These are phyloP conservation scores for Acanthurus leucopareius DNA, from an alignment of 2,797 vertebrate species.

Conservation along the genomic window DNA sequence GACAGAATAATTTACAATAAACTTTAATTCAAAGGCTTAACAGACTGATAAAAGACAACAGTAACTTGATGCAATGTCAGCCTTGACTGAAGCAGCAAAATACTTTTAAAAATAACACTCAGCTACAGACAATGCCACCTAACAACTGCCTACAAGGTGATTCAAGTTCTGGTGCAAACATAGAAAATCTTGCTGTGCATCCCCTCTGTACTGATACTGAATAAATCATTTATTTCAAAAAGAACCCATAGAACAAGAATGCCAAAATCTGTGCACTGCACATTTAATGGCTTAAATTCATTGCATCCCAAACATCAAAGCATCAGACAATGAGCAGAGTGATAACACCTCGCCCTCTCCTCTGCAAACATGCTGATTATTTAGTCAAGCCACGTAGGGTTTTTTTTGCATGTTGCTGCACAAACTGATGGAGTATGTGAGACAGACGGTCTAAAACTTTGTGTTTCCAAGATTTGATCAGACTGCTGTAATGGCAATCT, in stretches of 20 bases:
- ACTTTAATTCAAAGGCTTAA: background rate
- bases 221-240: background rate
- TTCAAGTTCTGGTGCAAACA: background rate
- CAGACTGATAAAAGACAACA: background rate
- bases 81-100: background rate
- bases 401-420: background rate
- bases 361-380: constrained; percentile 8
- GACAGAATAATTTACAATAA: background rate
- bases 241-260: background rate
- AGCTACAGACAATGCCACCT: background rate
- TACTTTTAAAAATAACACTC: background rate
- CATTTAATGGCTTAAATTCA: background rate
- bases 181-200: background rate
- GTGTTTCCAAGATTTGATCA: constrained; percentile 33
- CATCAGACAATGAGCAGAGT: constrained; percentile 12
- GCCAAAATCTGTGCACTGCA: background rate
- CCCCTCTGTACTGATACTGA: background rate
- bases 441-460: constrained; percentile 5
- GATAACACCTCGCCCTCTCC: background rate
- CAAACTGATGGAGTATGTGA: background rate
- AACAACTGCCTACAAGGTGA: constrained; percentile 1
- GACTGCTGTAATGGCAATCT: background rate
- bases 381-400: background rate
- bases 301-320: background rate
- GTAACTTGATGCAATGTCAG: constrained; percentile 6